Evolutionary conservation across 92 coral and sea anemone genomes (phyloP).

Genomic region (Siderastrea radians): DNA sequence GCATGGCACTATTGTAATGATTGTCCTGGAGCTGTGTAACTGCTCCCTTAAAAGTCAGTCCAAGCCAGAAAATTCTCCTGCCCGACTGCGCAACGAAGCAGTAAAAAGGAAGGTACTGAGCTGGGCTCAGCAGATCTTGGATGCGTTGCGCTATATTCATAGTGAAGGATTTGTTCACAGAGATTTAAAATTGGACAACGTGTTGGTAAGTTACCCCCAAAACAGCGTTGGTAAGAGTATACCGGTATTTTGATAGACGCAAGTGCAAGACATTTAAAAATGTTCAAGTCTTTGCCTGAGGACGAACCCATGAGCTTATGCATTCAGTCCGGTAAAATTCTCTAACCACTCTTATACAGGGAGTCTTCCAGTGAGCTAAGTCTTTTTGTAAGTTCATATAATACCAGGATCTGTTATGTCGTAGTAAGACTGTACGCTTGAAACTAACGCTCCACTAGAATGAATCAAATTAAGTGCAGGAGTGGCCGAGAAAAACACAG

Average conservation of each 20-base stretch:
- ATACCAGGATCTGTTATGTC: too few species aligned
- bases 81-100: not conserved
- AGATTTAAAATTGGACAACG: constrained; percentile 26
- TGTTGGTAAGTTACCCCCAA: not conserved
- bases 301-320: too few species aligned
- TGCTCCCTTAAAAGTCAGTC: not conserved
- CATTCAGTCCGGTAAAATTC: too few species aligned
- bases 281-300: not conserved
- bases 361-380: too few species aligned
- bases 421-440: too few species aligned
- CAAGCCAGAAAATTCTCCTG: constrained; percentile 10
- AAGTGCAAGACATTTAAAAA: not conserved
- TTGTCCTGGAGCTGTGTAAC: constrained; percentile 18
- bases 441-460: too few species aligned
- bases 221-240: not conserved
- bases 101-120: not conserved
- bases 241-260: too few species aligned
- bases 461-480: too few species aligned
- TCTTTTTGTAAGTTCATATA: too few species aligned
- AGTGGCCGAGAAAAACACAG: too few species aligned
- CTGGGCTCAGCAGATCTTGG: constrained; percentile 20
- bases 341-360: too few species aligned
- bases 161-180: constrained; percentile 16
- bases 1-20: not conserved
- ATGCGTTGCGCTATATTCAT: constrained; percentile 17